Conservation (phyloP, 2,113 vertebrate genomes). For the Perognathus longimembris region DNA sequence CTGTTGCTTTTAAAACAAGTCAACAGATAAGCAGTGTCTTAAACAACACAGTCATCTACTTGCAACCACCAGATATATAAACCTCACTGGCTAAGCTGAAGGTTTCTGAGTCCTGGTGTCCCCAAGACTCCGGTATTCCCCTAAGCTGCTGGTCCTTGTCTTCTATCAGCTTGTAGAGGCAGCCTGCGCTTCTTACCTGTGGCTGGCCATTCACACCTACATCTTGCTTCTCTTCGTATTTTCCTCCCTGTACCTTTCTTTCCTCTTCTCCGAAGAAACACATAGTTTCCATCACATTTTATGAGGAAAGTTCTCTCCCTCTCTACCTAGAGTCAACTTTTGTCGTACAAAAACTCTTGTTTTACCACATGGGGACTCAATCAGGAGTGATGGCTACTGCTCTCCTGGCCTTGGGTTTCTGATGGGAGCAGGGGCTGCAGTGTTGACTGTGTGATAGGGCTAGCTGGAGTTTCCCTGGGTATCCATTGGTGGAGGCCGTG, state of each 20-base stretch:
- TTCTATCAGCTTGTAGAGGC: too few species aligned
- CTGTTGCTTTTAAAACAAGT: not conserved
- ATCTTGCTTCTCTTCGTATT: too few species aligned
- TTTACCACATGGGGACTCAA: too few species aligned
- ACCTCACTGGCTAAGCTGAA: too few species aligned
- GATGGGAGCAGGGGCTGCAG: not conserved
- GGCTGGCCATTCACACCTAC: not conserved
- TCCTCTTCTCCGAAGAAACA: not conserved
- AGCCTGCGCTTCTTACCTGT: not conserved
- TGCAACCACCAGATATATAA: not conserved
- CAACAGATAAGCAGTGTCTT: not conserved
- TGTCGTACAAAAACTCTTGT: too few species aligned
- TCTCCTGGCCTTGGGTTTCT: not conserved
- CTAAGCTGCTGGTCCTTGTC: too few species aligned
- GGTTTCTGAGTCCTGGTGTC: too few species aligned
- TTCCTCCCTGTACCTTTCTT: too few species aligned
- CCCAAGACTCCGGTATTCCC: too few species aligned
- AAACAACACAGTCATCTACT: not conserved
- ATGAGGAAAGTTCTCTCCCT: too few species aligned
- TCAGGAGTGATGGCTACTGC: rapidly evolving
- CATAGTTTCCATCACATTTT: not conserved
- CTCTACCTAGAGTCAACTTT: too few species aligned
- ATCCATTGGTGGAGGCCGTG: not conserved
- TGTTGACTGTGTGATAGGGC: not conserved
- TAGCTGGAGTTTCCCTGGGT: too few species aligned